A percentile compares a stretch with the other conserved stretches of the same genome.
Evolutionary conservation across 1,140 invertebrate genomes (phyloP).

Genomic region (Brachionus rubens): DNA sequence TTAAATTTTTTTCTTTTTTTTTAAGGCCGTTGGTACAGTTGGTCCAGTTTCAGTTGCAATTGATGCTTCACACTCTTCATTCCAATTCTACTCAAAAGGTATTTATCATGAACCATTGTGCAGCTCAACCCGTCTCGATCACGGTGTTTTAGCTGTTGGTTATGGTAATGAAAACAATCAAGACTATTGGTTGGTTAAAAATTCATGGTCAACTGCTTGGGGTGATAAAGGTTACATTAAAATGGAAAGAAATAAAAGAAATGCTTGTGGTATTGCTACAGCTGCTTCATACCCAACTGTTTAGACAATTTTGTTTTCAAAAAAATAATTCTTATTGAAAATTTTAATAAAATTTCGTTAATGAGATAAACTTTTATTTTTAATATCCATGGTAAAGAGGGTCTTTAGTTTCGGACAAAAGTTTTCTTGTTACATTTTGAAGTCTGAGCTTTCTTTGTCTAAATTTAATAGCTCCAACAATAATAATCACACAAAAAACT

Average conservation of each 20-base stretch:
- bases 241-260: constrained; percentile 61
- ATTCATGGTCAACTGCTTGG: constrained; percentile 63
- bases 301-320: constrained; percentile 45
- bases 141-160: constrained; percentile 52
- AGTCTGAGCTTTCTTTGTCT: neutral
- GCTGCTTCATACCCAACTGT: constrained; percentile 50
- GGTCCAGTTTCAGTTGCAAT: constrained; percentile 81
- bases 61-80: constrained; percentile 62
- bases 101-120: constrained; percentile 40
- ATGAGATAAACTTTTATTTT: neutral
- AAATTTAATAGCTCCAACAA: neutral
- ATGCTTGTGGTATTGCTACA: constrained; percentile 56
- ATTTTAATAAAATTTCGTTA: no score
- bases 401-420: constrained; percentile 16
- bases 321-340: constrained; percentile 11
- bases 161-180: constrained; percentile 50
- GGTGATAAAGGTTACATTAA: constrained; percentile 64
- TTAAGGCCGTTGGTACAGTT: constrained; percentile 70
- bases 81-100: constrained; percentile 44
- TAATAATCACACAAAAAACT: neutral
- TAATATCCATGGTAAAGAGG: constrained; percentile 32
- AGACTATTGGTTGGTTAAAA: constrained; percentile 49
- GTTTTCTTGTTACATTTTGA: neutral
- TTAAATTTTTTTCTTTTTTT: neutral
- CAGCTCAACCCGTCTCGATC: constrained; percentile 47